Percentiles rank a stretch among this genome's conserved stretches.
Evolutionary conservation across 2,888 invertebrate species (phyloP).

Genomic region (Netelia virgata): DNA sequence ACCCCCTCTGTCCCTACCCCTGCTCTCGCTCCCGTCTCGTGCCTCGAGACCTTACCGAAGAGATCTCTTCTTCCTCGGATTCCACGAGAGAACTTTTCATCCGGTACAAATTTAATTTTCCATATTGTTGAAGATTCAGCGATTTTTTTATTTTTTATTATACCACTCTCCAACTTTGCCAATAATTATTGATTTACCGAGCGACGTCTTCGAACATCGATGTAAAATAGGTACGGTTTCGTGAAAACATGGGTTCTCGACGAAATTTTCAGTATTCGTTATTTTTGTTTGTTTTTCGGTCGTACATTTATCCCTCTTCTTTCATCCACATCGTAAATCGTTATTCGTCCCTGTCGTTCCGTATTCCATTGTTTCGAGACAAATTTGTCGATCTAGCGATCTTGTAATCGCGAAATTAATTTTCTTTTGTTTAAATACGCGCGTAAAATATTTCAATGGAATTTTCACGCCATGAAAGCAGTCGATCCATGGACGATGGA

Average conservation of each 20-base stretch:
- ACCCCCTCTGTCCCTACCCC: constrained; percentile 4
- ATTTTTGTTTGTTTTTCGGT: background rate
- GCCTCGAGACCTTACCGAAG: background rate
- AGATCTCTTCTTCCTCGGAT: constrained; percentile 30
- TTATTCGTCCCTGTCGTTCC: background rate
- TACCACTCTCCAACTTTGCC: constrained; percentile 6
- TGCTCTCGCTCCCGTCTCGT: constrained; percentile 8
- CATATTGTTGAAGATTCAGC: constrained; percentile 62
- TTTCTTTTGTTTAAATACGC: background rate
- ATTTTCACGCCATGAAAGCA: no score
- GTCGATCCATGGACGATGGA: constrained; percentile 16
- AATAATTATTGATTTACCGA: constrained; percentile 56
- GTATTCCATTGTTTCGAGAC: background rate
- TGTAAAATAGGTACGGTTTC: no score
- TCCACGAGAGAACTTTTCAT: constrained; percentile 54
- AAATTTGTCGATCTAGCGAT: no score
- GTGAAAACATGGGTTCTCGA: no score
- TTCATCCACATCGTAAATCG: background rate
- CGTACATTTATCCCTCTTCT: background rate
- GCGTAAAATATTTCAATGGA: constrained; percentile 5
- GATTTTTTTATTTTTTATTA: constrained; percentile 19
- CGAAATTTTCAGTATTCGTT: background rate
- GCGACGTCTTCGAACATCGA: background rate
- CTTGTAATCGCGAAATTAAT: background rate
- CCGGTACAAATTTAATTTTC: constrained; percentile 62